Conservation (phyloP, 2,113 vertebrate species). For the Myxocyprinus asiaticus region DNA sequence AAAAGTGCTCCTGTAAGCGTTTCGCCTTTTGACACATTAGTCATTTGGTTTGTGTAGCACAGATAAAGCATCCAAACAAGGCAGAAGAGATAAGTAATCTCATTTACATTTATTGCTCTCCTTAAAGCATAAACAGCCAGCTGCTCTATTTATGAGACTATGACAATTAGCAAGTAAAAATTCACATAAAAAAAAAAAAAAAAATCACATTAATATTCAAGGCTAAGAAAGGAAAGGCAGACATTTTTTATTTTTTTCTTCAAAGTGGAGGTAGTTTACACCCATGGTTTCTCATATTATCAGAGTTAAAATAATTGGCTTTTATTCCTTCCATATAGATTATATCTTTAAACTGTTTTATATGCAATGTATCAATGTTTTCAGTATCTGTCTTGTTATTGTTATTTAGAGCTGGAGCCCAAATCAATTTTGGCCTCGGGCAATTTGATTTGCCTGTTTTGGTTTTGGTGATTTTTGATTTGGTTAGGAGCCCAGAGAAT, state of each 20-base stretch:
- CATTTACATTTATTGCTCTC: slow-evolving; percentile 10
- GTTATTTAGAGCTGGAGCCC: no score
- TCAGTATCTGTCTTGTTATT: not conserved
- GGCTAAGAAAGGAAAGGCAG: slow-evolving; percentile 16
- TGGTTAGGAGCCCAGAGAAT: not conserved
- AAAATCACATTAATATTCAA: slow-evolving; percentile 42
- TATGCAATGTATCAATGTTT: not conserved
- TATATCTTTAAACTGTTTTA: not conserved
- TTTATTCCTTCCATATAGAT: not conserved
- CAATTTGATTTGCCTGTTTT: slow-evolving; percentile 24
- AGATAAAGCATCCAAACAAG: slow-evolving; percentile 43
- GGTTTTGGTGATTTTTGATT: slow-evolving; percentile 27
- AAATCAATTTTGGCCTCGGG: slow-evolving; percentile 10
- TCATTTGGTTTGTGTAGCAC: slow-evolving; percentile 40
- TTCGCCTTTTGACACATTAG: slow-evolving; percentile 37
- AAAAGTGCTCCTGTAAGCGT: slow-evolving; percentile 14
- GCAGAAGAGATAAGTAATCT: slow-evolving; percentile 47
- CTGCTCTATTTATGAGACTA: slow-evolving; percentile 50
- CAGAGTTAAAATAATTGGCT: not conserved
- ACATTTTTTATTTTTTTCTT: not conserved
- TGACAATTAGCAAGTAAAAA: slow-evolving; percentile 53
- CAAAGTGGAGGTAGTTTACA: no score
- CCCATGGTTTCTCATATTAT: no score
- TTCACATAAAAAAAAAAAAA: slow-evolving; percentile 3
- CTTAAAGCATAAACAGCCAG: slow-evolving; percentile 54